Percentiles rank a stretch among this genome's conserved stretches.
Conservation (phyloP, 1,140 invertebrate genomes). For the Pogonomyrmex californicus region DNA sequence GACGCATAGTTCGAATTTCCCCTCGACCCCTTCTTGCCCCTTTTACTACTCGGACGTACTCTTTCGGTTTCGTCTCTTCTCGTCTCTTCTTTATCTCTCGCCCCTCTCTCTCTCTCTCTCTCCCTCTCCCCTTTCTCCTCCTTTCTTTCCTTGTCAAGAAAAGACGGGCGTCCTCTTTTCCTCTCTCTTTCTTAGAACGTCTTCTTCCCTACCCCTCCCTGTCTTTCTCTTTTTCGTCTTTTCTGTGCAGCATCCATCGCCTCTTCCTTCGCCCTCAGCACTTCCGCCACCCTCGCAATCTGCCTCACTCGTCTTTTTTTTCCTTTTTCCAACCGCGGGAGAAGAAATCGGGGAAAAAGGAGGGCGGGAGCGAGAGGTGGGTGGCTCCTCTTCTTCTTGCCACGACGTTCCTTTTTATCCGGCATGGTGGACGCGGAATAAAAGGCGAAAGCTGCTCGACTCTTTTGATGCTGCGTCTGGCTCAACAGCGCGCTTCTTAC, state of each 20-base stretch:
- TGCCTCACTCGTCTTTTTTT: slow-evolving; percentile 37
- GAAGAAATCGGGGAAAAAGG: slow-evolving; percentile 51
- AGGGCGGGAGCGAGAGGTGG: slow-evolving; percentile 16
- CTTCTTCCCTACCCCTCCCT: background rate
- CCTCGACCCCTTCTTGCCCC: slow-evolving; percentile 1
- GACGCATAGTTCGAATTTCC: slow-evolving; percentile 54
- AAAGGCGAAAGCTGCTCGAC: slow-evolving; percentile 71
- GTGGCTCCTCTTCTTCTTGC: slow-evolving; percentile 58
- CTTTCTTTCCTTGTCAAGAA: background rate
- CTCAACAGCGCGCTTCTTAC: slow-evolving; percentile 65
- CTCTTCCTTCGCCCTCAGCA: slow-evolving; percentile 40
- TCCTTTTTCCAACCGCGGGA: slow-evolving; percentile 37
- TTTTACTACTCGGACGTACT: slow-evolving; percentile 49
- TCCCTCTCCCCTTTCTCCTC: too few relatives aligned
- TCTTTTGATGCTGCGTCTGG: slow-evolving; percentile 68
- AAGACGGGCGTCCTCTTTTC: slow-evolving; percentile 1
- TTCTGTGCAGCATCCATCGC: slow-evolving; percentile 36
- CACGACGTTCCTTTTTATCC: slow-evolving; percentile 69
- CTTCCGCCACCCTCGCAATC: slow-evolving; percentile 17
- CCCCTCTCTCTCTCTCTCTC: background rate
- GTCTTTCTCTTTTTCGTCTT: slow-evolving; percentile 21
- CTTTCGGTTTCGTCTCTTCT: slow-evolving; percentile 39
- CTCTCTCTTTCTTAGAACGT: background rate
- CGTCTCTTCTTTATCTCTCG: background rate
- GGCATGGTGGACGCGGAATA: slow-evolving; percentile 67